Evolutionary conservation across 2,888 invertebrate species (phyloP).

Genomic region (Diaprepes abbreviatus): DNA sequence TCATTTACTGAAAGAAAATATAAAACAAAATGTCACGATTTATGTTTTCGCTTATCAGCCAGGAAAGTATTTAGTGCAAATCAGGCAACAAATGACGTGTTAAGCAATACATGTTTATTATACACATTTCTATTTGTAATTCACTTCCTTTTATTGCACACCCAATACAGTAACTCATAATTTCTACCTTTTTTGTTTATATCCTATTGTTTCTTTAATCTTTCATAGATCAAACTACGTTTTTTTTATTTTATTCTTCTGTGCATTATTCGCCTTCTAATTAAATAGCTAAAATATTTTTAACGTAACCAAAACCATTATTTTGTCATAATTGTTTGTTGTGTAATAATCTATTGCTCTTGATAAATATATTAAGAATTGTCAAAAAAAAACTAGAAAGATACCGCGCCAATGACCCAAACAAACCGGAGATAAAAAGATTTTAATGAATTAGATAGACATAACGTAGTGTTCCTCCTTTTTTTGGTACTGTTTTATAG

Average conservation of each 20-base stretch:
- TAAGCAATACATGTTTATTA: too few species aligned
- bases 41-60: too few species aligned
- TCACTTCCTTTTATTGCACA: too few species aligned
- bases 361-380: slow-evolving; percentile 1
- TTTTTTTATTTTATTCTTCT: background rate
- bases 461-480: slow-evolving; percentile 37
- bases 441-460: slow-evolving; percentile 48
- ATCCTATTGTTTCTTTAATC: background rate
- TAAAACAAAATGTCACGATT: too few species aligned
- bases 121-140: too few species aligned
- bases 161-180: too few species aligned
- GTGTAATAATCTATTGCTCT: slow-evolving; percentile 9
- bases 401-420: slow-evolving; percentile 29
- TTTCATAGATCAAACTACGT: background rate
- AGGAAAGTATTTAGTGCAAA: too few species aligned
- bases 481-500: slow-evolving; percentile 32
- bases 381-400: slow-evolving; percentile 15
- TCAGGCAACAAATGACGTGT: too few species aligned
- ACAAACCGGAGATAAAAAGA: slow-evolving; percentile 40
- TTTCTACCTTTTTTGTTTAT: background rate
- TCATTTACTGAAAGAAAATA: too few species aligned
- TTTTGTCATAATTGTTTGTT: background rate
- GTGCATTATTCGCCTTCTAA: background rate
- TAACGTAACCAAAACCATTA: background rate
- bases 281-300: background rate